Evolutionary conservation across 2,113 vertebrate species (phyloP), one percentile per base, ranked within the genome.

Genomic region (Silurus glanis): DNA sequence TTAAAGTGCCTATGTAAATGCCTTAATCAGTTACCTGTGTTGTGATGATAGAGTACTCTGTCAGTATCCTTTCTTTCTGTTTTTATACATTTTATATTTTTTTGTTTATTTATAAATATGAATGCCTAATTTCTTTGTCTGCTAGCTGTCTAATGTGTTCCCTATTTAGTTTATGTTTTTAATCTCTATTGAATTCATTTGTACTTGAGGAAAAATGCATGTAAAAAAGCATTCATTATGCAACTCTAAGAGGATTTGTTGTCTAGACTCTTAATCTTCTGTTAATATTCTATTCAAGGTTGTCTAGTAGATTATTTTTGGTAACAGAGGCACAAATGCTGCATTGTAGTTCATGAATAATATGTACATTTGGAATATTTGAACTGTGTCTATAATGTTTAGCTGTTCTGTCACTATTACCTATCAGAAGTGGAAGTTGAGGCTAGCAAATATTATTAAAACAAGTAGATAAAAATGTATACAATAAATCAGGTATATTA

Each of bases 91-190:
- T 67, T 47, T 13, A 66, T 76, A 17, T 88, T 55, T 79, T 56
- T 56, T 80, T 56, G 47, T 23, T 53, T 85, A 51, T 81, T 89
- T 47, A 67, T 80, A 67, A 23, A 67, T 92, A 14, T 88, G 51
- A 59, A 67, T 89, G 88, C 89, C 90, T 94, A 96, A 94, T 95
- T 96, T 94, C 91, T 85, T 56, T 51, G n/a, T 88, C 37, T 87
- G 5, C 47, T 82, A 16, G 47, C 17, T 79, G 88, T 16, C 37
- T 83, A 81, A 91, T 84, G 90, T 88, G 93, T 85, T 88, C 75
- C 69, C 87, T 93, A 58, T 61, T 71, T 75, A 92, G 37, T 8
- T 80, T 82, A 58, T 5, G 85, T 58, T 4, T 71, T 87, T 88
- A 14, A 58, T 10, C 4, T 16, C 8, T 56, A 16, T 76, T 75